A percentile compares a stretch with the other conserved stretches of the same genome.
Evolutionary conservation across 2,797 vertebrate species (phyloP).

Genomic region (Crax fasciolata): DNA sequence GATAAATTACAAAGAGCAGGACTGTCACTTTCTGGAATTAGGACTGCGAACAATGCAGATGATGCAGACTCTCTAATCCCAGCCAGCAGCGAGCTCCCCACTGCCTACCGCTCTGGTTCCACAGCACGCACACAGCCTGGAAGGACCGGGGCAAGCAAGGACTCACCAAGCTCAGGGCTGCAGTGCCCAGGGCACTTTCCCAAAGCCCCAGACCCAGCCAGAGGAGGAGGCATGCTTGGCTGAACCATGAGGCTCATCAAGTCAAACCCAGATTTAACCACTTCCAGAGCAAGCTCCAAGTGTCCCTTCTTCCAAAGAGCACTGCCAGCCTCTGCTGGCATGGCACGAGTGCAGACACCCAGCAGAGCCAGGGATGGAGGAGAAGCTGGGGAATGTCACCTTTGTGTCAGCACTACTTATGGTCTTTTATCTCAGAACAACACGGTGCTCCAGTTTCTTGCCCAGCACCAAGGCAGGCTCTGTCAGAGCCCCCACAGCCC

Average conservation of each 20-base stretch:
- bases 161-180: neutral
- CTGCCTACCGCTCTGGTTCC: neutral
- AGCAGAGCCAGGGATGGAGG: neutral
- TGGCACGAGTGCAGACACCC: neutral
- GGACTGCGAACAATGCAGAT: neutral
- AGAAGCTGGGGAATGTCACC: neutral
- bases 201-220: neutral
- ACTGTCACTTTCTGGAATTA: conserved; percentile 38
- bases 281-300: neutral
- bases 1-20: conserved; percentile 44
- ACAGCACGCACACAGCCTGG: neutral
- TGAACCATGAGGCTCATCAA: fast-evolving
- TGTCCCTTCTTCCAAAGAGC: neutral
- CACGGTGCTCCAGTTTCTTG: fast-evolving
- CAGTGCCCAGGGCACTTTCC: neutral
- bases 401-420: neutral
- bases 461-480: neutral
- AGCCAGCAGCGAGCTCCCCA: neutral
- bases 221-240: neutral
- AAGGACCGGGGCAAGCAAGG: neutral
- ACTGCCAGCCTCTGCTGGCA: neutral
- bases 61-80: neutral
- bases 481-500: neutral
- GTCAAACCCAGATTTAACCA: neutral
- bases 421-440: neutral